These are phyloP conservation scores for Neoascia interrupta DNA, from an alignment of 2,888 invertebrate genomes.

Conservation along the genomic window DNA sequence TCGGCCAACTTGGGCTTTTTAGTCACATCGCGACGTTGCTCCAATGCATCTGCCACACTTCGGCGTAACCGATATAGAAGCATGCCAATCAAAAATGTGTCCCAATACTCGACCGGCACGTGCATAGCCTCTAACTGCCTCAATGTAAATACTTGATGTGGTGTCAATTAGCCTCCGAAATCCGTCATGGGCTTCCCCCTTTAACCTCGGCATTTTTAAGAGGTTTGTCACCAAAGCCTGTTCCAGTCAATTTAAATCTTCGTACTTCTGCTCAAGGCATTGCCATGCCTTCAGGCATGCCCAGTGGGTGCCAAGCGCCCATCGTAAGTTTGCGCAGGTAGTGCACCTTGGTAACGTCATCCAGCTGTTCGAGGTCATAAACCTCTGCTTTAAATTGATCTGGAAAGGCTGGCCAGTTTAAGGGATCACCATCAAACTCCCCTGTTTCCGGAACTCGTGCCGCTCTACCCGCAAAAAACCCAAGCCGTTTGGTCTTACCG, in stretches of 20 bases:
- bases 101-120: not conserved
- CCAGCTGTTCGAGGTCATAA: not conserved
- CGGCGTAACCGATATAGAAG: no score
- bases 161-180: not conserved
- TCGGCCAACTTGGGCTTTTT: no score
- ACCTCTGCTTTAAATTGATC: slow-evolving; percentile 1
- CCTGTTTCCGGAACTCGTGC: not conserved
- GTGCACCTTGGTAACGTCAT: not conserved
- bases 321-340: not conserved
- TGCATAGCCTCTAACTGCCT: not conserved
- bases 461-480: not conserved
- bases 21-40: no score
- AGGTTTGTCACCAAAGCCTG: not conserved
- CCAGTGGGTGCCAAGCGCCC: no score
- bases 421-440: slow-evolving; percentile 2
- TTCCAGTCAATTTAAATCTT: not conserved
- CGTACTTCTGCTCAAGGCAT: no score
- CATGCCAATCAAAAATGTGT: not conserved
- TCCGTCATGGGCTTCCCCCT: not conserved
- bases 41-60: no score
- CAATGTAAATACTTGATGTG: not conserved
- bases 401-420: not conserved
- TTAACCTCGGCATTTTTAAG: not conserved
- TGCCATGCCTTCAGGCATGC: no score
- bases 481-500: not conserved